A percentile compares a stretch with the other conserved stretches of the same genome.
Conservation (phyloP, 2,797 vertebrate genomes). For the Argya squamiceps region DNA sequence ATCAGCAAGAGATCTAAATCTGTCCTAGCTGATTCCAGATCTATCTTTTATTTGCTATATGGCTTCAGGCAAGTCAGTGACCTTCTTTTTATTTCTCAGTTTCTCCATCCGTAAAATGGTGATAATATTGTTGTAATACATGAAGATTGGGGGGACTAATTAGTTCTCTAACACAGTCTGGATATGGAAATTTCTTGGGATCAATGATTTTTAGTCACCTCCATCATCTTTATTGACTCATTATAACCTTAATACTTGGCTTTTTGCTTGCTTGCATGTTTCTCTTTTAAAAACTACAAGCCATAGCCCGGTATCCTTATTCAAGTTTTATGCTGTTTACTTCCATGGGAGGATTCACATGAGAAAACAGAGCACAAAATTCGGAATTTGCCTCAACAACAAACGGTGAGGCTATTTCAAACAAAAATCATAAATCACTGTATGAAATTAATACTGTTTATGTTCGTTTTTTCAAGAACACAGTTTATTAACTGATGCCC, state of each 20-base stretch:
- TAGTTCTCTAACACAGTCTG: neutral
- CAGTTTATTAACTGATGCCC: neutral
- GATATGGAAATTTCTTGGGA: neutral
- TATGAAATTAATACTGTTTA: neutral
- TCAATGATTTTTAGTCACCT: neutral
- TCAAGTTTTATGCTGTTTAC: neutral
- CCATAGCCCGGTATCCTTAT: neutral
- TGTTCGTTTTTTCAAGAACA: neutral
- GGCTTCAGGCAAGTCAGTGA: slow-evolving; percentile 68
- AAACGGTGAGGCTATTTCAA: neutral
- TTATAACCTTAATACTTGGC: neutral
- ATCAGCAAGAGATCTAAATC: slow-evolving; percentile 63
- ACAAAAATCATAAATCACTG: neutral
- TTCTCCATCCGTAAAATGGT: slow-evolving; percentile 62
- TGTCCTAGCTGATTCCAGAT: slow-evolving; percentile 70
- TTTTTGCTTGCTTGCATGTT: neutral
- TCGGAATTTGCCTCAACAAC: neutral
- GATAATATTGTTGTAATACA: slow-evolving; percentile 41
- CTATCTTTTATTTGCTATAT: slow-evolving; percentile 68
- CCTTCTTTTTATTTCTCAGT: slow-evolving; percentile 69
- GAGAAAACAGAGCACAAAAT: neutral
- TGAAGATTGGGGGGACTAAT: neutral
- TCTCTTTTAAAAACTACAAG: neutral
- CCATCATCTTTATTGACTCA: neutral
- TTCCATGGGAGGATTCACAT: neutral